These are phyloP conservation scores for Telenomus remus DNA, from an alignment of 1,140 invertebrate species.

Conservation along the genomic window DNA sequence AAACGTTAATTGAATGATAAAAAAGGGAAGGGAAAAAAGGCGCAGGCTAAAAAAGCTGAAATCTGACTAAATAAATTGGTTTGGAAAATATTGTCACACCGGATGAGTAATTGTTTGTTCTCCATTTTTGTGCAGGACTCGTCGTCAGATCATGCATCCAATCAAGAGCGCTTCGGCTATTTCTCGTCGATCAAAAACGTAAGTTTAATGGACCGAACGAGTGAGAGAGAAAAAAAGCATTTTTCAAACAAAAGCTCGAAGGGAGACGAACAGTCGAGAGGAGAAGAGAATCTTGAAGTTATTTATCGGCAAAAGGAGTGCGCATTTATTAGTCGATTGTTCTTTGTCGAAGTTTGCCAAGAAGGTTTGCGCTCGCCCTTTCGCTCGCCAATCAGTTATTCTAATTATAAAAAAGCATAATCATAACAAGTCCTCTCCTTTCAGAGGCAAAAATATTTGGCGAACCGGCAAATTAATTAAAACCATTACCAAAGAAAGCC, in stretches of 20 bases:
- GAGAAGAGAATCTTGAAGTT: neutral
- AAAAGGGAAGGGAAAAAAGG: neutral
- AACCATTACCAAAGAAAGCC: conserved; percentile 55
- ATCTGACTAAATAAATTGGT: conserved; percentile 38
- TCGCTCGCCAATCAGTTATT: conserved; percentile 65
- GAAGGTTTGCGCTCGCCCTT: conserved; percentile 50
- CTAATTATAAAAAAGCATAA: conserved; percentile 66
- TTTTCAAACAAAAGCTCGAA: conserved; percentile 6
- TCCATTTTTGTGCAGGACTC: conserved; percentile 68
- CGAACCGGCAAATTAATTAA: conserved; percentile 58
- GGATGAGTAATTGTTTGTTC: conserved; percentile 41
- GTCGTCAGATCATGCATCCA: conserved; percentile 71
- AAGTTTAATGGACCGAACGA: conserved; percentile 60
- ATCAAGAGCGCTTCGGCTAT: conserved; percentile 73
- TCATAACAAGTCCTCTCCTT: conserved; percentile 59
- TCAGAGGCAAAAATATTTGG: conserved; percentile 50
- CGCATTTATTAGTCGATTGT: conserved; percentile 34
- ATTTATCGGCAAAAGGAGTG: conserved; percentile 7
- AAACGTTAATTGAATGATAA: conserved; percentile 14
- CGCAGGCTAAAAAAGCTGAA: conserved; percentile 3
- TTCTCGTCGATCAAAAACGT: conserved; percentile 74
- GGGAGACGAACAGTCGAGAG: neutral
- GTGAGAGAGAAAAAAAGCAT: conserved; percentile 9
- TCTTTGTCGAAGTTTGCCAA: conserved; percentile 41
- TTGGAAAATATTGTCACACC: conserved; percentile 45